Conservation (phyloP, 2,113 vertebrate species). For the Myrmophylax atrothorax region DNA sequence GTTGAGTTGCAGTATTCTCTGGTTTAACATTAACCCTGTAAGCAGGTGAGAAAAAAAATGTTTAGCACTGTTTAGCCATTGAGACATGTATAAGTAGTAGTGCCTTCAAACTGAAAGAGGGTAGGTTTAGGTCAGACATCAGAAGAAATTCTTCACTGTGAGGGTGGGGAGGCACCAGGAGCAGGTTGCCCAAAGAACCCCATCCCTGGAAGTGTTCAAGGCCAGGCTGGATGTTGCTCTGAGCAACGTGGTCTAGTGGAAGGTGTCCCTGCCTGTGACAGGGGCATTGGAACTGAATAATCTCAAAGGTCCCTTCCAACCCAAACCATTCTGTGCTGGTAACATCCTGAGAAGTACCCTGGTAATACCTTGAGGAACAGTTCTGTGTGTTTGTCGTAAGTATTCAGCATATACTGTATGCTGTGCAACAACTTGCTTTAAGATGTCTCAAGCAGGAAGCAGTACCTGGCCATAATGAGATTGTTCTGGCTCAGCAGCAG, state of each 20-base stretch:
- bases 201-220: not conserved
- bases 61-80: not conserved
- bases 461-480: not conserved
- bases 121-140: not conserved
- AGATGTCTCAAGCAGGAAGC: not conserved
- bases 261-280: not conserved
- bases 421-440: not conserved
- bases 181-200: not conserved
- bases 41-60: not conserved
- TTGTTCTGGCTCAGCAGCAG: not conserved
- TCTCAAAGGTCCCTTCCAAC: not conserved
- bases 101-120: not conserved
- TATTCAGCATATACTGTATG: fast-evolving
- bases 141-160: not conserved
- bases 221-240: not conserved
- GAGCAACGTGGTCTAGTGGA: not conserved
- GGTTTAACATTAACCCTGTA: fast-evolving
- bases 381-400: fast-evolving
- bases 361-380: not conserved
- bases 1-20: not conserved
- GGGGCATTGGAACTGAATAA: not conserved
- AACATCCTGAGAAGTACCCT: not conserved
- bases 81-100: not conserved
- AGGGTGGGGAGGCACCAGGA: not conserved
- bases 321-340: not conserved